Conservation (phyloP, 2,113 vertebrate species). For the Eptesicus fuscus region DNA sequence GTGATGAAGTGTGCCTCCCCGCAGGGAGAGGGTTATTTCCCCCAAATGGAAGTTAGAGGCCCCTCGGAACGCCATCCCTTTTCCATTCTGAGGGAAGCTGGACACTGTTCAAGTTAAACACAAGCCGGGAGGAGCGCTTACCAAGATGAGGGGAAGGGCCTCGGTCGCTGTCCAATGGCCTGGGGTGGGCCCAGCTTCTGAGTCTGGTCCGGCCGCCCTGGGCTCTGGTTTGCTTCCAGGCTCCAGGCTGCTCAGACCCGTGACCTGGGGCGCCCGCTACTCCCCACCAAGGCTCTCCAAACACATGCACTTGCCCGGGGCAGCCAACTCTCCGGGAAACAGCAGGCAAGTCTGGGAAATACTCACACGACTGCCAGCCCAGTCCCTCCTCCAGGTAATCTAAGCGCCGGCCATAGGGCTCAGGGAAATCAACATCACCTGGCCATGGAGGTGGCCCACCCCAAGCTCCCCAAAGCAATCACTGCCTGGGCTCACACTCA, state of each 20-base stretch:
- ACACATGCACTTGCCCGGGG: neutral
- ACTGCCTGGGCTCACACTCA: fast-evolving
- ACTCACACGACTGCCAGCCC: neutral
- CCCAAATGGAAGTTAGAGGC: neutral
- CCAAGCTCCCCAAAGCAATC: neutral
- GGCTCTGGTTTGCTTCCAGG: neutral
- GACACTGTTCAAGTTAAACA: neutral
- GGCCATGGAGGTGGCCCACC: too few relatives aligned
- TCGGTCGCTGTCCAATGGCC: too few relatives aligned
- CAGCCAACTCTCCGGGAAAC: neutral
- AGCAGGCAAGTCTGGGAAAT: neutral
- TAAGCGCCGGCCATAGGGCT: neutral
- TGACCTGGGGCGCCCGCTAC: neutral
- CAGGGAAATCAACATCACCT: neutral
- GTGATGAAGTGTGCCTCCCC: neutral
- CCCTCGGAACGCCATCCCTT: neutral
- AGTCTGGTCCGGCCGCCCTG: too few relatives aligned
- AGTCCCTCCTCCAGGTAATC: neutral
- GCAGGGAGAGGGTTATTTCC: neutral
- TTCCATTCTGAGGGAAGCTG: neutral
- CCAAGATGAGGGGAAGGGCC: fast-evolving
- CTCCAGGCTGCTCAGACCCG: neutral
- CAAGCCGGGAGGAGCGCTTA: neutral
- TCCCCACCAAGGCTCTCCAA: neutral
- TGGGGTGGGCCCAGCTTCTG: neutral